Base-by-base conservation (phyloP, 1,140 invertebrate genomes). In the Trachymyrmex cornetzi region DNA sequence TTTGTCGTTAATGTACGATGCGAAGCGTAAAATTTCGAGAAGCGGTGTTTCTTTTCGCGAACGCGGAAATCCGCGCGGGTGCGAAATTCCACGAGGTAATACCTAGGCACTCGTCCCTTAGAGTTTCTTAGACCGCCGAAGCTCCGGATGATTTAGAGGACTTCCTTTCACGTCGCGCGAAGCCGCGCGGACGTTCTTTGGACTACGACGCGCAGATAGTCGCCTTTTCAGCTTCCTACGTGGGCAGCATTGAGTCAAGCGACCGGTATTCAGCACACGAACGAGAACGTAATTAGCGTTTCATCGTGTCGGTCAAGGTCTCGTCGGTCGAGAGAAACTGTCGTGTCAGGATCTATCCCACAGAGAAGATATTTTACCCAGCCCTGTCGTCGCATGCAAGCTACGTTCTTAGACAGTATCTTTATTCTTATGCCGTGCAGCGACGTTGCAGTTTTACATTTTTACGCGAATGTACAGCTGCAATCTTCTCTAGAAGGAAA, bases 211-310 rank as follows among this genome's bases (percentile, higher is more conserved):
- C 44, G 74, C 44, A 38, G 72, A 75, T 77, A 64, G 59, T 57
- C 34, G 50, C 12, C 74, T 75, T 84, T 84, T 66, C 82, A 66
- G 30, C 63, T 53, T 66, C 53, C 74, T 69, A 69, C 74, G 61
- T 85, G 38, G 69, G 80, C 80, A 74, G 69, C 69, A 84, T 75
- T 63, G 80, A 84, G 38, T 34, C 55, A 44, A 59, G 69, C 67
- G 80, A 74, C 44, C 38, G 55, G 69, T 74, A 84, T 84, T 84
- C 69, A 75, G 67, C 38, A 16, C 69, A 61, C 80, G 55, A 57
- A 74, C 55, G 69, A 84, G 59, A 75, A 75, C 55, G 80, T 61
- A 84, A 84, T 84, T 84, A 84, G 80, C 53, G 80, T 75, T 74
- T 75, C 55, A 59, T 48, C 44, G 48, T 71, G 77, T 81, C 67